Evolutionary conservation across 2,113 vertebrate species (phyloP).

Genomic region (Anhinga rufa): DNA sequence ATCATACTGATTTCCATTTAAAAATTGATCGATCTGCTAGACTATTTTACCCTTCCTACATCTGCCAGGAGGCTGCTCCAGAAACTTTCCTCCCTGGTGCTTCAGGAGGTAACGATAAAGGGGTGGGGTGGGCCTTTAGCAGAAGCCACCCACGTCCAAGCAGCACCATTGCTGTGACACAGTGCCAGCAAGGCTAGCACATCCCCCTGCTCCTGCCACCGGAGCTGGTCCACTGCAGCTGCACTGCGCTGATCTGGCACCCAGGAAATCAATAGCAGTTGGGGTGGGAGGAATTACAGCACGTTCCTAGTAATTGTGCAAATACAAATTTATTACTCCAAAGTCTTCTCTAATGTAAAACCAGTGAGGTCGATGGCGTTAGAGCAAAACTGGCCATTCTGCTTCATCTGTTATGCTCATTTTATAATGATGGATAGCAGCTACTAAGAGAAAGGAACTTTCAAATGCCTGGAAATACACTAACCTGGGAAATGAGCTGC

Average conservation of each 20-base stretch:
- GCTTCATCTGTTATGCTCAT: not conserved
- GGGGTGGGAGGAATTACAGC: not conserved
- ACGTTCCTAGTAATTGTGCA: not conserved
- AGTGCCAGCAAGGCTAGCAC: not conserved
- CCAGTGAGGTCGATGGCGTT: constrained; percentile 19
- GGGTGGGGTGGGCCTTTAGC: not conserved
- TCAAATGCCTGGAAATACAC: not conserved
- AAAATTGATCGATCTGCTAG: not conserved
- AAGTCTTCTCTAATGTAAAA: constrained; percentile 39
- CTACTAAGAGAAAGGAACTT: not conserved
- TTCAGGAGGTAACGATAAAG: not conserved
- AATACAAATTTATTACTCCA: constrained; percentile 16
- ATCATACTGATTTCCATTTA: not conserved
- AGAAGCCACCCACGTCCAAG: not conserved
- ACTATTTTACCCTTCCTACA: not conserved
- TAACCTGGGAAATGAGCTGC: constrained; percentile 2
- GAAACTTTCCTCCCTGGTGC: not conserved
- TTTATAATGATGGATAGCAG: constrained; percentile 19
- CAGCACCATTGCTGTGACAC: not conserved
- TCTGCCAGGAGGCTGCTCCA: not conserved
- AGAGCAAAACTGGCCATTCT: not conserved
- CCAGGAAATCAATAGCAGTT: not conserved
- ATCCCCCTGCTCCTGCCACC: not conserved
- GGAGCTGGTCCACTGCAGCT: not conserved
- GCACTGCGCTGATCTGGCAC: not conserved